phyloP scores from a whole-genome alignment of 2,113 vertebrate genomes.

The Rhineura floridana region DNA sequence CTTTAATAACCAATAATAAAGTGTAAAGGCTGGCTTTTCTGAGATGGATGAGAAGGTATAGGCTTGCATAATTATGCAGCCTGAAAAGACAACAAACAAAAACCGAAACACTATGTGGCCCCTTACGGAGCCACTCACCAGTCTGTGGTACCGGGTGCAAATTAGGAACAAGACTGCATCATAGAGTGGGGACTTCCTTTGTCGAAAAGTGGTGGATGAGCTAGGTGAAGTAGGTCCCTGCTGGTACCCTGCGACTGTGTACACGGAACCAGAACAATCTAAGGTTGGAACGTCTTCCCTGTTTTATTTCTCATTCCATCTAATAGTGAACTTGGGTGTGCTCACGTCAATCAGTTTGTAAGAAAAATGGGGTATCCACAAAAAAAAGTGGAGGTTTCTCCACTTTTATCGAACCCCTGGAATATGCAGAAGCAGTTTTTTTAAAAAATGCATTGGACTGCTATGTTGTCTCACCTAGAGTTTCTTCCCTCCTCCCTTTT shows the following conservation, averaged over 20 bases:
- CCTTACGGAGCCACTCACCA: conserved; percentile 24
- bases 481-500: no score
- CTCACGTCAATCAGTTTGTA: neutral
- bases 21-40: conserved; percentile 41
- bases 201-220: neutral
- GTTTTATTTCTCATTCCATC: neutral
- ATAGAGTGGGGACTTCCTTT: neutral
- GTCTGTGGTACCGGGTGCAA: neutral
- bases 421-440: no score
- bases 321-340: neutral
- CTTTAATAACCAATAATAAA: conserved; percentile 58
- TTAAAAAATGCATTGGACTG: no score
- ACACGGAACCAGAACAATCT: neutral
- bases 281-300: neutral
- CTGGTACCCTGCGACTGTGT: neutral
- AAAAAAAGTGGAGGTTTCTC: no score
- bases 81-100: conserved; percentile 41
- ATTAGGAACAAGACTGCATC: neutral
- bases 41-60: conserved; percentile 36
- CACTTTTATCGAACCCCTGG: no score
- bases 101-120: neutral
- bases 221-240: neutral
- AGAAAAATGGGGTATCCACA: no score
- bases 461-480: no score
- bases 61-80: conserved; percentile 43